phyloP scores from a whole-genome alignment of 2,113 vertebrate genomes.

The Onychostruthus taczanowskii region DNA sequence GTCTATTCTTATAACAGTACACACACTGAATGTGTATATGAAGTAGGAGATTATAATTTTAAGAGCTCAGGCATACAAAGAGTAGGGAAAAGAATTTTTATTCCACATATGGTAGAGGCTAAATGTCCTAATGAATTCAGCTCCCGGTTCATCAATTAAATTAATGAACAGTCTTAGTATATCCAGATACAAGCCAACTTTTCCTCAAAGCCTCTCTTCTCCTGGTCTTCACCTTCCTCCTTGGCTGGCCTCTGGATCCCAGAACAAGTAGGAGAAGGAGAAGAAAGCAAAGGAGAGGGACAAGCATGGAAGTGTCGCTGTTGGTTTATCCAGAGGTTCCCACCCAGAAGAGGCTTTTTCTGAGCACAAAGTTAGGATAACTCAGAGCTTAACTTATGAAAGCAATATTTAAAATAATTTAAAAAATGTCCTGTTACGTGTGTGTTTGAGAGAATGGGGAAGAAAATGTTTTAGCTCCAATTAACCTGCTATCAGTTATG shows the following conservation, averaged over 20 bases:
- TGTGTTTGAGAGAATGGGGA: not conserved
- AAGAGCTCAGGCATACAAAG: not conserved
- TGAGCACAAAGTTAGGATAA: not conserved
- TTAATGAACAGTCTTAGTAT: not conserved
- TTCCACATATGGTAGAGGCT: not conserved
- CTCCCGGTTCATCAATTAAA: not conserved
- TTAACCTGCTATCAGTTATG: not conserved
- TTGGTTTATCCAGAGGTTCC: not conserved
- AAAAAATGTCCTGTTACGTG: rapidly evolving
- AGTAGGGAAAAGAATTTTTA: not conserved
- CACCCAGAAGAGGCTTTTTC: not conserved
- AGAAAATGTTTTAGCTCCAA: not conserved
- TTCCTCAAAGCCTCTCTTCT: not conserved
- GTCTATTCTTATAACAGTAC: not conserved
- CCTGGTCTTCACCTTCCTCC: not conserved
- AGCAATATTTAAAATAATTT: not conserved
- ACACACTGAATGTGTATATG: not conserved
- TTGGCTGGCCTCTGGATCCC: not conserved
- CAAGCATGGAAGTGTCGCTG: rapidly evolving
- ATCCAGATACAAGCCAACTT: not conserved
- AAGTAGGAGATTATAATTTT: not conserved
- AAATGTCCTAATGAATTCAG: not conserved
- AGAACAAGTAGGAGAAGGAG: not conserved
- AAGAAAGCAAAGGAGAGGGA: not conserved
- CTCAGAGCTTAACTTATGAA: not conserved